Conservation (phyloP, 2,888 invertebrate genomes). For the Magallana nippona region DNA sequence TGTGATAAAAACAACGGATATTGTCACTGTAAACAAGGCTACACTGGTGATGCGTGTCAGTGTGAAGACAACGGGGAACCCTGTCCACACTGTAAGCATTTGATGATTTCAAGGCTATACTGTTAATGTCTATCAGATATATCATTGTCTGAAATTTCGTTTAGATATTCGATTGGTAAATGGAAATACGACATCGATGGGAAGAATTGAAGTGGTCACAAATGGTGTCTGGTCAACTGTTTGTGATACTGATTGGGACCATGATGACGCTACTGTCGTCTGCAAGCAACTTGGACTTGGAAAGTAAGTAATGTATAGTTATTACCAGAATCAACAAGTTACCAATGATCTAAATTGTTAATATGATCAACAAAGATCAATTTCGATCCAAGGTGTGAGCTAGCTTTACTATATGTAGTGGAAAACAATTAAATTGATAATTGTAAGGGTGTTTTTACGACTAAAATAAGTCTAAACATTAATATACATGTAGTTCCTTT, state of each 20-base stretch:
- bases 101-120: background rate
- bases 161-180: conserved; percentile 6
- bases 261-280: conserved; percentile 5
- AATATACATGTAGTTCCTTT: too few species aligned
- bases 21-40: background rate
- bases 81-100: background rate
- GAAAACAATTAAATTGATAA: too few species aligned
- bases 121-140: too few species aligned
- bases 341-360: too few species aligned
- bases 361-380: too few species aligned
- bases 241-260: background rate
- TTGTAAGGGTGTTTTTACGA: too few species aligned
- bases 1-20: conserved; percentile 25
- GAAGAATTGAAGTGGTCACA: conserved; percentile 10
- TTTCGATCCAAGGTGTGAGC: too few species aligned
- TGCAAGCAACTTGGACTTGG: conserved; percentile 1
- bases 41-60: conserved; percentile 6
- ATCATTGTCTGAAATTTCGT: too few species aligned
- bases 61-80: conserved; percentile 8
- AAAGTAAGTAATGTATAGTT: background rate
- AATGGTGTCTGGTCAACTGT: conserved; percentile 4
- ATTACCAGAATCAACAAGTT: too few species aligned
- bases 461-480: too few species aligned
- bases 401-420: too few species aligned
- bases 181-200: conserved; percentile 1